These are phyloP conservation scores for Xiphophorus maculatus DNA, from an alignment of 2,113 vertebrate genomes.

Conservation along the genomic window DNA sequence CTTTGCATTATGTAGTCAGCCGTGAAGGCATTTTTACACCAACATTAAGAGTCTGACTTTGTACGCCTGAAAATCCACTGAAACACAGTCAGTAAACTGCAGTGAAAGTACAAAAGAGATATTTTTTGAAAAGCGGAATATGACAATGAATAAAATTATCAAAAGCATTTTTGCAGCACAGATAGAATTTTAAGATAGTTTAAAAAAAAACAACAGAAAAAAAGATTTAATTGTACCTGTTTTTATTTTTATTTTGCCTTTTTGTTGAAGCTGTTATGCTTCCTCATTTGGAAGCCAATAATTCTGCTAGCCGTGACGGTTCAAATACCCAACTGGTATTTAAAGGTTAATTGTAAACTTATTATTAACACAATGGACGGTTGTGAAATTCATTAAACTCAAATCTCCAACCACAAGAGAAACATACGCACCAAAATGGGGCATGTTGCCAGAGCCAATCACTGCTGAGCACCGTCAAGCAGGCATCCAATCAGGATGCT, in stretches of 20 bases:
- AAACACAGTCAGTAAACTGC: conserved; percentile 12
- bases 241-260: conserved; percentile 18
- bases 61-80: conserved; percentile 21
- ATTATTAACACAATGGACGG: conserved; percentile 58
- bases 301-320: conserved; percentile 28
- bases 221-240: conserved; percentile 7
- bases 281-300: conserved; percentile 32
- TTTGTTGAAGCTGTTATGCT: conserved; percentile 27
- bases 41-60: conserved; percentile 8
- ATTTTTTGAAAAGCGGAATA: conserved; percentile 1
- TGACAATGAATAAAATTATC: not conserved
- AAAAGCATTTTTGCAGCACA: not conserved
- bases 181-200: conserved; percentile 20
- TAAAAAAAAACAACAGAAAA: not conserved
- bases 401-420: conserved; percentile 56
- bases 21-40: not conserved
- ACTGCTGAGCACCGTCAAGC: conserved; percentile 19
- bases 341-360: conserved; percentile 63
- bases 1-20: conserved; percentile 40
- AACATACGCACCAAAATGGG: conserved; percentile 63
- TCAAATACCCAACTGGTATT: conserved; percentile 47
- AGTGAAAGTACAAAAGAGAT: not conserved
- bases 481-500: conserved; percentile 55
- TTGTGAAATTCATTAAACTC: conserved; percentile 67
- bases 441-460: conserved; percentile 60